Conservation (phyloP, 30 jellyfish, hydroid and myxozoan genomes). For the Calvadosia cruxmelitensis region DNA sequence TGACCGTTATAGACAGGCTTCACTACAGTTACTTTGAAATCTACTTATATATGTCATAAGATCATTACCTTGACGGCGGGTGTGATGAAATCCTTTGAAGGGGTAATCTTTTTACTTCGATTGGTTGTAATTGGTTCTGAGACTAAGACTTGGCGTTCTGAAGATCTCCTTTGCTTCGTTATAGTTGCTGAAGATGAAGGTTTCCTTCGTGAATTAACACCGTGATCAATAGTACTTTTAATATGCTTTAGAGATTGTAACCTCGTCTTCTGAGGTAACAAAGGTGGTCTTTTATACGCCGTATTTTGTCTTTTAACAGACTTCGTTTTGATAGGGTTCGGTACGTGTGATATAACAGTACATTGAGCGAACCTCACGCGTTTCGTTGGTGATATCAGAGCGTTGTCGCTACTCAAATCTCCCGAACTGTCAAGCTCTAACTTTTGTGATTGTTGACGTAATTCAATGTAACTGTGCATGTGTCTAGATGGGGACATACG, state of each 20-base stretch:
- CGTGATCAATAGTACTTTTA: not conserved
- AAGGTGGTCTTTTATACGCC: no score
- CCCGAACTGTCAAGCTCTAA: constrained; percentile 38
- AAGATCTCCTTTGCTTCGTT: no score
- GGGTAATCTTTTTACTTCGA: no score
- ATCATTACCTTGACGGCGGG: no score
- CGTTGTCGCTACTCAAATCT: constrained; percentile 16
- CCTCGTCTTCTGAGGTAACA: not conserved
- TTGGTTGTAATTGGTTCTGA: no score
- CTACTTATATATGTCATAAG: no score
- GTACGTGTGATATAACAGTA: not conserved
- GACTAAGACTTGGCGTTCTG: no score
- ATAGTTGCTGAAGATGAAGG: no score
- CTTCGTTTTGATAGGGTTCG: not conserved
- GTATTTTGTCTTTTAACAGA: not conserved
- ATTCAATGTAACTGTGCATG: constrained; percentile 85
- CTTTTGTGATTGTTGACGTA: constrained; percentile 77
- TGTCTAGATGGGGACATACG: constrained; percentile 66
- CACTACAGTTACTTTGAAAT: no score
- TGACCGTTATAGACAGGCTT: no score
- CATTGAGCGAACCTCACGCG: not conserved
- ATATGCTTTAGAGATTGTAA: not conserved
- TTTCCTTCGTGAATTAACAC: not conserved
- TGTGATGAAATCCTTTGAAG: no score
- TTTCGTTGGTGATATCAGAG: constrained; percentile 1